phyloP scores from a whole-genome alignment of 2,113 vertebrate species.

The Caracal caracal region DNA sequence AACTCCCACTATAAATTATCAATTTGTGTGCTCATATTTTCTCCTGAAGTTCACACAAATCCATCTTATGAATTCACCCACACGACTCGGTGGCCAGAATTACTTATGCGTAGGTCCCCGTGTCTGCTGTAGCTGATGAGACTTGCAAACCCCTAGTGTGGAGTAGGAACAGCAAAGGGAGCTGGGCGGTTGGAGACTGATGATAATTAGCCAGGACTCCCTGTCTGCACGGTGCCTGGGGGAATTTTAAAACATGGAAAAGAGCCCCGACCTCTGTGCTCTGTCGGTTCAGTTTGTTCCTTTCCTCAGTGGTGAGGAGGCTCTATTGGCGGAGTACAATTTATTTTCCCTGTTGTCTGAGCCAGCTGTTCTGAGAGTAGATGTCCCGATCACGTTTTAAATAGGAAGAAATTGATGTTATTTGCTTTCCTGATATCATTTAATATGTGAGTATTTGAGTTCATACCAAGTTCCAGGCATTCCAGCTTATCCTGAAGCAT shows the following conservation, averaged over 20 bases:
- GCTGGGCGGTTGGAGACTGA: neutral
- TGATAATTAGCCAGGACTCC: neutral
- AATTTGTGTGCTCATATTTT: constrained; percentile 29
- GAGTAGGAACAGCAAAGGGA: neutral
- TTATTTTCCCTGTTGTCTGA: neutral
- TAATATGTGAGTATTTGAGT: neutral
- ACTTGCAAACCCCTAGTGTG: neutral
- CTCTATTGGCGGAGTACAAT: neutral
- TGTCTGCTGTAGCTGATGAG: neutral
- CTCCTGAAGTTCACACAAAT: constrained; percentile 43
- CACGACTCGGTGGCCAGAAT: constrained; percentile 33
- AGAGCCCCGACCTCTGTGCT: constrained; percentile 7
- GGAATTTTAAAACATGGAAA: neutral
- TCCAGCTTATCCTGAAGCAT: neutral
- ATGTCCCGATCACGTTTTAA: neutral
- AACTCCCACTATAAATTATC: constrained; percentile 12
- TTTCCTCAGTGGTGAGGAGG: neutral
- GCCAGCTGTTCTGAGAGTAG: neutral
- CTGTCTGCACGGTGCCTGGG: neutral
- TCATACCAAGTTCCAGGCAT: neutral
- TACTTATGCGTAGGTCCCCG: neutral
- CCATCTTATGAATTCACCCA: constrained; percentile 46
- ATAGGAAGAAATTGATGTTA: constrained; percentile 46
- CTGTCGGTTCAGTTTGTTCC: neutral
- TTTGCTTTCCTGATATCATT: constrained; percentile 32